These are phyloP conservation scores for Aspiorhynchus laticeps DNA, from an alignment of 2,113 vertebrate species.

Conservation along the genomic window DNA sequence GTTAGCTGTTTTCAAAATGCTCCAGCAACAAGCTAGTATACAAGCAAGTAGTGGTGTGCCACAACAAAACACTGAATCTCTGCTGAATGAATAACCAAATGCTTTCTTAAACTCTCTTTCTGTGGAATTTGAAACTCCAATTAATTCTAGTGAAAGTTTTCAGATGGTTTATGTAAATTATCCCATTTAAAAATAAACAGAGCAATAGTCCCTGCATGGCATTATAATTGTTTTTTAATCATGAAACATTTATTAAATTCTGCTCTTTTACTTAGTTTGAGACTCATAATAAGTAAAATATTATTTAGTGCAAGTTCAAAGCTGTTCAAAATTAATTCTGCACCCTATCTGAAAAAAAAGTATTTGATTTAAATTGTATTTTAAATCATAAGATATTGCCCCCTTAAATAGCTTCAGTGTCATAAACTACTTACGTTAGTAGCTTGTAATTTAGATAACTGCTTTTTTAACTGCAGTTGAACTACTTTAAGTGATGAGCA, in stretches of 20 bases:
- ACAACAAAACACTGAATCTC: neutral
- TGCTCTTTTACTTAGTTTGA: neutral
- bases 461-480: neutral
- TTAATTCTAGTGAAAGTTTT: neutral
- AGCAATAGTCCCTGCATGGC: neutral
- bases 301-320: neutral
- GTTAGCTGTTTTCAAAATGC: neutral
- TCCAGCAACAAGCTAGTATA: neutral
- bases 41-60: neutral
- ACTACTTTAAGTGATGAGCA: neutral
- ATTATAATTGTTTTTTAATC: neutral
- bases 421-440: neutral
- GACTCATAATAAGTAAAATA: neutral
- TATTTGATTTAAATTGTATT: neutral
- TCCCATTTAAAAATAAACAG: neutral
- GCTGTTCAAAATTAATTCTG: neutral
- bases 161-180: neutral
- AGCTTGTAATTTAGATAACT: neutral
- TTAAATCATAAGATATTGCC: neutral
- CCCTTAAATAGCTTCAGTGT: neutral
- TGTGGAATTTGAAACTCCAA: neutral
- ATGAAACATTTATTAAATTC: neutral
- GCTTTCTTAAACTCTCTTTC: neutral
- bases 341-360: neutral
- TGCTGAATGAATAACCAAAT: neutral